Conservation (phyloP, 2,797 vertebrate species). For the Chanos chanos region DNA sequence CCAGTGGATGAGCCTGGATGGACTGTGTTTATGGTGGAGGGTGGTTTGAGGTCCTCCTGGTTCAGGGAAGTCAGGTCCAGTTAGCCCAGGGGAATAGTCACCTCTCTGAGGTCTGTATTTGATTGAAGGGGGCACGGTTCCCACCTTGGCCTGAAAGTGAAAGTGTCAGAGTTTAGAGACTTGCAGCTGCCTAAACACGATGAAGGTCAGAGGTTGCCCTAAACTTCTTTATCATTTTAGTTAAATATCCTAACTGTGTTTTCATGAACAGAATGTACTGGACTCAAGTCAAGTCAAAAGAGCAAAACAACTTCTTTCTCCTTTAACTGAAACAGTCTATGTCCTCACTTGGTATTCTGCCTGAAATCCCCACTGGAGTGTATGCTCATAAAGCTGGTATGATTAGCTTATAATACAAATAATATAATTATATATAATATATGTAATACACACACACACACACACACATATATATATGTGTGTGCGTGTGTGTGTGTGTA, state of each 20-base stretch:
- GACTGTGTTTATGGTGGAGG: constrained; percentile 3
- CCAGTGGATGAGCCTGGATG: too few relatives aligned
- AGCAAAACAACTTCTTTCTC: constrained; percentile 35
- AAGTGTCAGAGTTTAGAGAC: constrained; percentile 12
- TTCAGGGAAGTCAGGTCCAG: too few relatives aligned
- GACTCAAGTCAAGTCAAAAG: constrained; percentile 8
- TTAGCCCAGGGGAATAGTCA: not conserved
- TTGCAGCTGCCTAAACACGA: constrained; percentile 19
- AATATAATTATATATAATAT: not conserved
- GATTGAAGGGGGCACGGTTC: not conserved
- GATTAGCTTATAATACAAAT: not conserved
- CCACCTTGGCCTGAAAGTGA: not conserved
- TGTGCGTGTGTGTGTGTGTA: too few relatives aligned
- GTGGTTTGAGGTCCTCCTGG: not conserved
- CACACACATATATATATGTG: too few relatives aligned
- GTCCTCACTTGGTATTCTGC: constrained; percentile 17
- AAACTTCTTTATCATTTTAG: constrained; percentile 25
- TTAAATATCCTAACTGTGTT: constrained; percentile 13
- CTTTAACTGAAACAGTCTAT: constrained; percentile 1
- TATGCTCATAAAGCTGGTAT: not conserved
- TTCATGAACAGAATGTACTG: constrained; percentile 42
- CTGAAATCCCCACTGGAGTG: constrained; percentile 13
- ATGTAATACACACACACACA: too few relatives aligned
- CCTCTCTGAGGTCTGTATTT: not conserved
- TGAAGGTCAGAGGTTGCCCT: constrained; percentile 21